Percentiles rank a stretch among this genome's conserved stretches.
Evolutionary conservation across 1,140 invertebrate genomes (phyloP).

Genomic region (Micrasema minimum): DNA sequence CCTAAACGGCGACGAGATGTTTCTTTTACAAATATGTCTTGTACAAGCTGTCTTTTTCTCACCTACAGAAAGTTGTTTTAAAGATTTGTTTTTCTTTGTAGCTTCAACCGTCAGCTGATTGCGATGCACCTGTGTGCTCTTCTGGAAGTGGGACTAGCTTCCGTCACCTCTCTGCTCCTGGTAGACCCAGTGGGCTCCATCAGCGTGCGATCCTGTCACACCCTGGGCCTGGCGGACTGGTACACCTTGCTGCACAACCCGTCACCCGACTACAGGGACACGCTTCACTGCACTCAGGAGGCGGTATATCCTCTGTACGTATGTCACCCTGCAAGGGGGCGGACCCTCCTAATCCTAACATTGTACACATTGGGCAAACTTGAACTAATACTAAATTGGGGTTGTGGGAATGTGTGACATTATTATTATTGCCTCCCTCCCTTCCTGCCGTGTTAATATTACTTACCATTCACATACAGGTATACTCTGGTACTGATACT

Average conservation of each 20-base stretch:
- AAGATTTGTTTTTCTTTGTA: slow-evolving; percentile 59
- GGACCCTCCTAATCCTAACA: no score
- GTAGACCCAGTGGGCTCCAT: slow-evolving; percentile 82
- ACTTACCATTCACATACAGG: slow-evolving; percentile 70
- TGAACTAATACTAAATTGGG: no score
- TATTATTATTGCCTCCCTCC: no score
- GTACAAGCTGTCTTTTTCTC: no score
- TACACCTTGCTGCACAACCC: slow-evolving; percentile 96
- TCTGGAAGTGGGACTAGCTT: slow-evolving; percentile 80
- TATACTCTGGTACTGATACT: slow-evolving; percentile 96
- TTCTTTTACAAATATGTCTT: no score
- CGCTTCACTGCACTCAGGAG: slow-evolving; percentile 94
- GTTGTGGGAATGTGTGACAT: no score
- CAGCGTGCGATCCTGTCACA: slow-evolving; percentile 79
- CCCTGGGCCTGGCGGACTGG: slow-evolving; percentile 89
- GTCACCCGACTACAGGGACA: slow-evolving; percentile 88
- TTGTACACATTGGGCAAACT: no score
- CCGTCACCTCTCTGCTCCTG: slow-evolving; percentile 78
- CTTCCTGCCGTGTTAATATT: no score
- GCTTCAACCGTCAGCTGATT: slow-evolving; percentile 78
- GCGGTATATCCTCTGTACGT: slow-evolving; percentile 96
- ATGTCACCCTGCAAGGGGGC: slow-evolving; percentile 1
- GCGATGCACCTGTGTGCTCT: slow-evolving; percentile 82
- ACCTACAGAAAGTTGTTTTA: no score
- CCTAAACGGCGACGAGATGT: no score